Evolutionary conservation across 2,797 vertebrate species (phyloP), one percentile per base, ranked within the genome.

Genomic region (Chanos chanos): DNA sequence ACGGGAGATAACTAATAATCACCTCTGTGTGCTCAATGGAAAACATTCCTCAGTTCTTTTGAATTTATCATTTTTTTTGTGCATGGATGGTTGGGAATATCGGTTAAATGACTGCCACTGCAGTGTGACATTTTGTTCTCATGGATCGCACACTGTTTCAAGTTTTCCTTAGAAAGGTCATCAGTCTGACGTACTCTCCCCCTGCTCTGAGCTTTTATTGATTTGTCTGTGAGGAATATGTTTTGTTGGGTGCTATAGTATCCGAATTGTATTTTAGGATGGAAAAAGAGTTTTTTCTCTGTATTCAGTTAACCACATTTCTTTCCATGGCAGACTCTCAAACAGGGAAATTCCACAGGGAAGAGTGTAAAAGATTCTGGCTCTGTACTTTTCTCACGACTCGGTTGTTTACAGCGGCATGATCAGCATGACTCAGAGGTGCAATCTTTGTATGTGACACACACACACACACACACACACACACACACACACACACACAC

Each of bases 61-160:
- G 13, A 64, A 71, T 63, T 63, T 63, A 71, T 73, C 63, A 73
- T 58, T 62, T 68, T n/a, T n/a, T 76, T 68, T 65, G 41, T 48
- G 50, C 63, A 50, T 51, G 41, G 57, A 48, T 67, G 63, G 48
- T 71, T 39, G 43, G 53, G 48, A 44, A 53, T 60, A 66, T 22
- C 52, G 49, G 49, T 44, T 44, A 22, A 51, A 22, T 31, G n/a
- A 59, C 6, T 7, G 40, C 34, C 10, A 3, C 49, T 36, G 44
- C 34, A 55, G 37, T 66, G 52, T 36, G 36, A 50, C 54, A 19
- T 66, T 70, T 58, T 66, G 63, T 55, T 68, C 72, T 56, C 30
- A 16, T 28, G 54, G 50, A 66, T 43, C 37, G 34, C 65, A 44
- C 39, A 59, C 58, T 66, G 50, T 22, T 51, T 12, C 8, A 7